Evolutionary conservation across 1,140 invertebrate genomes (phyloP).

Genomic region (Tetranychus urticae): DNA sequence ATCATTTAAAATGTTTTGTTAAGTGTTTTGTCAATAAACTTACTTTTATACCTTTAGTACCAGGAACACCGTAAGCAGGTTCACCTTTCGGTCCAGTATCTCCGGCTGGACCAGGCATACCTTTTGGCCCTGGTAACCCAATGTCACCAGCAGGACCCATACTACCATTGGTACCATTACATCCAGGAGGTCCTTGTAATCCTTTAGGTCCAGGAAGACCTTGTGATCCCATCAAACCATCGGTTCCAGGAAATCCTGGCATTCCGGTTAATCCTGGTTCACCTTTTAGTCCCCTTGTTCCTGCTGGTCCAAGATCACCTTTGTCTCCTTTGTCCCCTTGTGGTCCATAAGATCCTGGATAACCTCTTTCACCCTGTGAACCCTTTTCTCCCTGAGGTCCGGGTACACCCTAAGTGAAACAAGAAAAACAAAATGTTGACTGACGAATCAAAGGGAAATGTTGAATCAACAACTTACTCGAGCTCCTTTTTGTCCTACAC

Average conservation of each 20-base stretch:
- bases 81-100: conserved; percentile 31
- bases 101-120: conserved; percentile 29
- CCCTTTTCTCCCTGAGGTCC: not conserved
- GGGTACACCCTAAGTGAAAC: not conserved
- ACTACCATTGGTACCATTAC: not conserved
- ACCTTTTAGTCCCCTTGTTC: not conserved
- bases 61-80: conserved; percentile 6
- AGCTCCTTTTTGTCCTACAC: too few relatives aligned
- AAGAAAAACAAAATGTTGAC: too few relatives aligned
- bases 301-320: not conserved
- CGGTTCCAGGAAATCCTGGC: not conserved
- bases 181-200: not conserved
- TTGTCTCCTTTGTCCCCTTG: not conserved
- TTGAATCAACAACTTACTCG: too few relatives aligned
- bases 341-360: not conserved
- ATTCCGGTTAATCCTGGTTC: not conserved
- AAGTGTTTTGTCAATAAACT: too few relatives aligned
- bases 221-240: not conserved
- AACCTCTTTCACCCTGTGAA: not conserved
- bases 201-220: not conserved
- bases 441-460: too few relatives aligned
- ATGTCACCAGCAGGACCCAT: not conserved
- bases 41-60: conserved; percentile 6
- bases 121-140: conserved; percentile 18
- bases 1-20: too few relatives aligned